phyloP scores from a whole-genome alignment of 2,797 vertebrate genomes.

The Acrossocheilus fasciatus region DNA sequence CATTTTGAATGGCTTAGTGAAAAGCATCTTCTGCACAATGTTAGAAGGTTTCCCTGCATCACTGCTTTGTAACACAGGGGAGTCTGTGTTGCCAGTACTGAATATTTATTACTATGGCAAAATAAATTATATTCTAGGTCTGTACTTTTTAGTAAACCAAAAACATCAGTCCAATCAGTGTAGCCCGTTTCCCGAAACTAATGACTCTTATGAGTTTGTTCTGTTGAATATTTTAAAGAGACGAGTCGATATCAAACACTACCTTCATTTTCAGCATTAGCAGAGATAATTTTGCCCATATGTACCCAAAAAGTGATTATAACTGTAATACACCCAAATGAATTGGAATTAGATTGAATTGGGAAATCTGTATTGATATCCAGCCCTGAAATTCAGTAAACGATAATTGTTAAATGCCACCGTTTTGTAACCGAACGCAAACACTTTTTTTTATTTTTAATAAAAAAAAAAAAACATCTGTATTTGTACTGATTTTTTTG shows the following conservation, averaged over 20 bases:
- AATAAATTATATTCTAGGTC: neutral
- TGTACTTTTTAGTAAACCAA: neutral
- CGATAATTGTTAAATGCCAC: neutral
- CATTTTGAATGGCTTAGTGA: conserved; percentile 13
- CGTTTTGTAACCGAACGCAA: neutral
- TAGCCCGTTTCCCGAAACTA: neutral
- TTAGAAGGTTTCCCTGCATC: neutral
- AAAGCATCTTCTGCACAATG: conserved; percentile 4
- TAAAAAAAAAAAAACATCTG: neutral
- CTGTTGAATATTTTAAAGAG: neutral
- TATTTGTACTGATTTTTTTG: neutral
- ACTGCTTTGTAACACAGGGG: neutral
- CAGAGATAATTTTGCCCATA: neutral
- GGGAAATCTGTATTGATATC: neutral
- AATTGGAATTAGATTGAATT: neutral
- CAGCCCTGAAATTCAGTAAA: neutral
- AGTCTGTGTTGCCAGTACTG: neutral
- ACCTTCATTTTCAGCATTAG: neutral
- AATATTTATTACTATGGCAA: neutral
- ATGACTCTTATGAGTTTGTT: neutral
- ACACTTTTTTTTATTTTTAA: neutral
- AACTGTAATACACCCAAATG: neutral
- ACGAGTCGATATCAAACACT: neutral
- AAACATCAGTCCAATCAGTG: neutral
- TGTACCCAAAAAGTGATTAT: neutral